Evolutionary conservation across 2,113 vertebrate species (phyloP).

Genomic region (Halichoeres trimaculatus): DNA sequence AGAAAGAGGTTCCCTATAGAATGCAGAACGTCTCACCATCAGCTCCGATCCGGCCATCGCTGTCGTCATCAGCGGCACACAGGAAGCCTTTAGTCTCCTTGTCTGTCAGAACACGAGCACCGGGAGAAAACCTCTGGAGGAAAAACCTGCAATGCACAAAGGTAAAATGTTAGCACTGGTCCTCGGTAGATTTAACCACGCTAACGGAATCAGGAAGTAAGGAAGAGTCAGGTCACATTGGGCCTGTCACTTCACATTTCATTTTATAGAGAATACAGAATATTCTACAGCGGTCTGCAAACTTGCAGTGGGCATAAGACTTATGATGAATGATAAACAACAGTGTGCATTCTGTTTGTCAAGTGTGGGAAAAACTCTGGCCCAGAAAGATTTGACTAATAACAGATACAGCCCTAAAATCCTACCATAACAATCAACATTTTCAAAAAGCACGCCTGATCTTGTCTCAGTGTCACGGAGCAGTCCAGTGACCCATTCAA

Average conservation of each 20-base stretch:
- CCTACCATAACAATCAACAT: not conserved
- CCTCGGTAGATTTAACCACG: no score
- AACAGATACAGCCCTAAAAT: not conserved
- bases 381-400: not conserved
- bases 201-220: not conserved
- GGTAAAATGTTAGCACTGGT: not conserved
- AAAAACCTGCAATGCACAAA: conserved; percentile 87
- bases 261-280: no score
- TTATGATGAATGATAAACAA: no score
- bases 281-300: no score
- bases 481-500: not conserved
- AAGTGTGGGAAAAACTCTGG: not conserved
- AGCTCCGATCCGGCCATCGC: conserved; percentile 92
- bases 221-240: not conserved
- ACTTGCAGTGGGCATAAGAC: no score
- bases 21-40: conserved; percentile 82
- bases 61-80: conserved; percentile 88
- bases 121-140: conserved; percentile 92
- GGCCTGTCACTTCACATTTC: not conserved
- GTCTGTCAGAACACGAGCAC: conserved; percentile 89
- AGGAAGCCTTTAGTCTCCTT: conserved; percentile 92
- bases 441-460: not conserved
- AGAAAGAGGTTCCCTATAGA: not conserved
- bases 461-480: not conserved
- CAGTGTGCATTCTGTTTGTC: no score